Evolutionary conservation across 2,113 vertebrate genomes (phyloP), one percentile per base, ranked within the genome.

Genomic region (Oceanodroma tethys): DNA sequence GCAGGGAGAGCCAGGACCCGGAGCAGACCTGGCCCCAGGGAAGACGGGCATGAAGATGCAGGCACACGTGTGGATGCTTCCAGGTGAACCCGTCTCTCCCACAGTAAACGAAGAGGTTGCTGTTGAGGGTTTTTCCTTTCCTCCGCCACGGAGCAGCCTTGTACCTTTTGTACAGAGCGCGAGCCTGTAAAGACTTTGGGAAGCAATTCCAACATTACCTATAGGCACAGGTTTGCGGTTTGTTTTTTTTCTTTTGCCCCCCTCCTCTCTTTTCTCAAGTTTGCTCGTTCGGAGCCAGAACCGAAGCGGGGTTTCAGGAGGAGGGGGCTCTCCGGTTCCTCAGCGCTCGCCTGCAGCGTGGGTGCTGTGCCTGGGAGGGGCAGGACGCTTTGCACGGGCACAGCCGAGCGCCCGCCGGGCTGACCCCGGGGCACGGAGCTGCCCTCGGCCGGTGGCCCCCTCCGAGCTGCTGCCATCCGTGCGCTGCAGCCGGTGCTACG

Each of bases 141-240:
- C 76, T 50, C 83, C 16, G 27, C 83, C 11, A 9, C 83, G 32
- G 85, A 95, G 94, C 50, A 5, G 59, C 95, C 45, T 1, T 2
- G 45, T 16, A 88, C 87, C 94, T 96, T 94, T 94, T 94, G 53
- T 79, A 93, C 83, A 18, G 25, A 66, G n/a, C n/a, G n/a, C n/a
- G 89, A 95, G 67, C 92, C 93, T 97, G 97, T 91, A 97, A 97
- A 98, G 96, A 36, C 96, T 97, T 97, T 86, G 94, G 97, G 97
- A 98, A 97, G 98, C 97, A 95, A 97, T 95, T 96, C 97, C 97
- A 91, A 6, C 26, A 22, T 65, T 97, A 97, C 97, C 98, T 96
- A 81, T 91, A 96, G 98, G 97, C 71, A n/a, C 67, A 16, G 97
- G 96, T n/a, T n/a, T n/a, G n/a, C n/a, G n/a, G n/a, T 40, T 66